Evolutionary conservation across 2,113 vertebrate genomes (phyloP).

Genomic region (Corvus moneduloides): DNA sequence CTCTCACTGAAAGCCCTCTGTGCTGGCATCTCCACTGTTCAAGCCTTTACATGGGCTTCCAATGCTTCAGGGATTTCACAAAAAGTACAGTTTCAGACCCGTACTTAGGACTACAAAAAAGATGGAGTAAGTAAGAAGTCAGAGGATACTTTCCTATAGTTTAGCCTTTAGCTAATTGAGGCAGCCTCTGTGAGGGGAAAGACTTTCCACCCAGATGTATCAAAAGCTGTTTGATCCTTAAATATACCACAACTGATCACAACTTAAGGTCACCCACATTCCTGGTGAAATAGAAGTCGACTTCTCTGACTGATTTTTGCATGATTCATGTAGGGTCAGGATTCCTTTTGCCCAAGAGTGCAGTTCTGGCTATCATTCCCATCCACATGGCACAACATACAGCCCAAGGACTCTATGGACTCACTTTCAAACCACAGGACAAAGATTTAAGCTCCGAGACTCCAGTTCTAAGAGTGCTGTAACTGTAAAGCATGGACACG

Average conservation of each 20-base stretch:
- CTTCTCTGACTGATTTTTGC: background rate
- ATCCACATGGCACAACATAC: fast-evolving
- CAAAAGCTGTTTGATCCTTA: background rate
- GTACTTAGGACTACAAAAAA: background rate
- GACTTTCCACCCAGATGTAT: background rate
- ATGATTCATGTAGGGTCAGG: background rate
- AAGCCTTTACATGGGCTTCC: background rate
- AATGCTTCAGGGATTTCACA: background rate
- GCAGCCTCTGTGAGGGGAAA: background rate
- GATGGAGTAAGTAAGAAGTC: background rate
- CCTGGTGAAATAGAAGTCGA: background rate
- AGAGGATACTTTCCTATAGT: background rate
- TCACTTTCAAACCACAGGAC: background rate
- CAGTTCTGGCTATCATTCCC: background rate
- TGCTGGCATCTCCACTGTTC: fast-evolving
- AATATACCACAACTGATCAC: background rate
- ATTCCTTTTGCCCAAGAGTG: background rate
- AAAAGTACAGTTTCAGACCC: background rate
- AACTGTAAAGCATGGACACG: background rate
- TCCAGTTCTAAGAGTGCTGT: background rate
- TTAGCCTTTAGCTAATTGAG: background rate
- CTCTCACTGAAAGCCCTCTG: background rate
- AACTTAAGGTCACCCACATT: background rate
- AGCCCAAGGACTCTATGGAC: background rate
- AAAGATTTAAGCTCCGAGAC: background rate